phyloP scores from a whole-genome alignment of 2,113 vertebrate genomes.

The Maccullochella peelii region DNA sequence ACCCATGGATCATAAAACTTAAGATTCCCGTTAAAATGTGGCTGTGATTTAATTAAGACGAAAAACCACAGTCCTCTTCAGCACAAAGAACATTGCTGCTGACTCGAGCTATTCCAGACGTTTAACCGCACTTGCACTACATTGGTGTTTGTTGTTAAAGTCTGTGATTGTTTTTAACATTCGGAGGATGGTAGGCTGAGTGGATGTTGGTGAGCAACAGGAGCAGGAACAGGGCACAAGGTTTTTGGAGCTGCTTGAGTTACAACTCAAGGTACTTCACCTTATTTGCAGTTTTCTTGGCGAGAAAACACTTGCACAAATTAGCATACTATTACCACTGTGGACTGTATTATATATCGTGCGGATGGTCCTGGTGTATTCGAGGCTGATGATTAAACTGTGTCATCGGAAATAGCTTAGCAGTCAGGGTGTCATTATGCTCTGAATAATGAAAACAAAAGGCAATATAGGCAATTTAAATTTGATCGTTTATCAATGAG shows the following conservation, averaged over 20 bases:
- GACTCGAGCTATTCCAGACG: conserved; percentile 54
- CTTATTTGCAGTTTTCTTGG: conserved; percentile 34
- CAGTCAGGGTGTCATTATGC: conserved; percentile 5
- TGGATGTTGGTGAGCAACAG: conserved; percentile 36
- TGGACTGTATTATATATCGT: conserved; percentile 20
- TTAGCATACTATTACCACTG: conserved; percentile 35
- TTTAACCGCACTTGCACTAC: conserved; percentile 37
- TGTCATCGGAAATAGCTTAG: conserved; percentile 40
- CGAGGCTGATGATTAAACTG: conserved; percentile 53
- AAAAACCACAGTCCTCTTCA: conserved; percentile 28
- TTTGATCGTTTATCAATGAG: conserved; percentile 48
- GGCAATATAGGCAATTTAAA: conserved; percentile 30
- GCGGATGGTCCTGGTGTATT: conserved; percentile 33
- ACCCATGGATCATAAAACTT: conserved; percentile 65
- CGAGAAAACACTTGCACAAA: conserved; percentile 39
- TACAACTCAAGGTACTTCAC: conserved; percentile 31
- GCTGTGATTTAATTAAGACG: conserved; percentile 70
- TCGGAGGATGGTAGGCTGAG: conserved; percentile 15
- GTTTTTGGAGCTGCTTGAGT: conserved; percentile 2
- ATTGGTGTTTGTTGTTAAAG: conserved; percentile 37
- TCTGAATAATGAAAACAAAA: conserved; percentile 43
- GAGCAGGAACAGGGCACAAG: neutral
- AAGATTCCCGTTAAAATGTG: conserved; percentile 55
- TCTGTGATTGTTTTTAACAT: conserved; percentile 48
- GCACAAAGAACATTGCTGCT: conserved; percentile 45